phyloP scores from a whole-genome alignment of 64 coral and sea anemone genomes.

The Montipora efflorescens region DNA sequence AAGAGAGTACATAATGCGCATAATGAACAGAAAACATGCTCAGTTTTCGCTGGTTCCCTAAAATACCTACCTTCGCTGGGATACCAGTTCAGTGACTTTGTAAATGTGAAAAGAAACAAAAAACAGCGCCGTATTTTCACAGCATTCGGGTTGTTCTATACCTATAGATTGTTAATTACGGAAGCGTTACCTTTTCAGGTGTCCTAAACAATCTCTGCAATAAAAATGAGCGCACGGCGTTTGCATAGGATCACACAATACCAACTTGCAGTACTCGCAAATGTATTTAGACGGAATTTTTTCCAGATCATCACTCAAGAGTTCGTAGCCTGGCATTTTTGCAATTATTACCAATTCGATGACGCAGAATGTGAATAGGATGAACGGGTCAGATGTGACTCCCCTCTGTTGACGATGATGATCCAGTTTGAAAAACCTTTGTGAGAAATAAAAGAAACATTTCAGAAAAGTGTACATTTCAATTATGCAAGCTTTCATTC shows the following conservation, averaged over 20 bases:
- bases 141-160: no score
- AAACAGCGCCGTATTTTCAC: no score
- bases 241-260: slow-evolving; percentile 30
- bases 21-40: no score
- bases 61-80: no score
- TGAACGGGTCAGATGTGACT: not conserved
- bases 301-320: not conserved
- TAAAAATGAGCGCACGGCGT: slow-evolving; percentile 49
- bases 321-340: slow-evolving; percentile 20
- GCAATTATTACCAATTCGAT: not conserved
- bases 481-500: no score
- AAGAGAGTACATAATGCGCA: no score
- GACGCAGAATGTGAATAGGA: not conserved
- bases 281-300: slow-evolving; percentile 10
- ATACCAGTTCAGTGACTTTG: no score
- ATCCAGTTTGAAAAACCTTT: not conserved
- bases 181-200: slow-evolving; percentile 17
- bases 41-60: no score
- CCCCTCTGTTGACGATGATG: not conserved
- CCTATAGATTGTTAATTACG: no score
- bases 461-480: not conserved
- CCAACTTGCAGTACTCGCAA: not conserved
- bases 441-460: not conserved
- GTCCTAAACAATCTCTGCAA: slow-evolving; percentile 17
- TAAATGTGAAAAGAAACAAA: no score